Percentiles rank a stretch among this genome's conserved stretches.
These are phyloP conservation scores for Eupeodes corollae DNA, from an alignment of 1,140 invertebrate species.

Conservation along the genomic window DNA sequence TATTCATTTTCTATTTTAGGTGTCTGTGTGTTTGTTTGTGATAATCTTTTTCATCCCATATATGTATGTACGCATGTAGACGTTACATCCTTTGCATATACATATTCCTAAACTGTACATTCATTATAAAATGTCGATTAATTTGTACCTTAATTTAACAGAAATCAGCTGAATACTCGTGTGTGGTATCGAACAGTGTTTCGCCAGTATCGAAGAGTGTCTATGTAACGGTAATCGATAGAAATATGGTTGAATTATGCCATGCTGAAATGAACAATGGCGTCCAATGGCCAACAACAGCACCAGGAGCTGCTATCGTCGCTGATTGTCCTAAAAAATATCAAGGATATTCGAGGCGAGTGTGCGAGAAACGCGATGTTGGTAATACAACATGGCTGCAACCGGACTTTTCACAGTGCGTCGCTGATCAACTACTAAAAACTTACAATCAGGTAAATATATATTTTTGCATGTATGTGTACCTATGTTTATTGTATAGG, in stretches of 20 bases:
- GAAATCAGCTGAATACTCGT: slow-evolving; percentile 53
- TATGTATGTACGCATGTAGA: too few species aligned
- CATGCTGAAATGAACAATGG: slow-evolving; percentile 37
- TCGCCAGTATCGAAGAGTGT: slow-evolving; percentile 46
- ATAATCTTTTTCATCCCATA: too few species aligned
- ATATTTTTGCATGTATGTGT: not conserved
- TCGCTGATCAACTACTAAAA: slow-evolving; percentile 49
- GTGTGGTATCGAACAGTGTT: slow-evolving; percentile 44
- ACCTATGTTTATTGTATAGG: too few species aligned
- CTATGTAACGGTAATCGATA: slow-evolving; percentile 49
- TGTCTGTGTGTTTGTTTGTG: too few species aligned
- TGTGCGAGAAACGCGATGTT: slow-evolving; percentile 46
- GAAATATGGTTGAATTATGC: slow-evolving; percentile 45
- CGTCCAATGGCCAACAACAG: slow-evolving; percentile 49
- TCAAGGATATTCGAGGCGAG: slow-evolving; percentile 40
- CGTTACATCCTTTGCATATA: too few species aligned
- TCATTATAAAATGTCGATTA: too few species aligned
- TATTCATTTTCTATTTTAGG: too few species aligned
- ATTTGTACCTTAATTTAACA: slow-evolving; percentile 24
- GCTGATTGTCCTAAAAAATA: slow-evolving; percentile 47
- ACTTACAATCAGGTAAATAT: slow-evolving; percentile 53
- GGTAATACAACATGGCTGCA: slow-evolving; percentile 55
- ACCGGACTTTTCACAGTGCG: slow-evolving; percentile 62
- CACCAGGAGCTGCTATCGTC: slow-evolving; percentile 46
- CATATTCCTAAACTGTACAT: too few species aligned